Evolutionary conservation across 2,888 invertebrate genomes (phyloP), one percentile per base, ranked within the genome.

Genomic region (Sminthurinus aureus): DNA sequence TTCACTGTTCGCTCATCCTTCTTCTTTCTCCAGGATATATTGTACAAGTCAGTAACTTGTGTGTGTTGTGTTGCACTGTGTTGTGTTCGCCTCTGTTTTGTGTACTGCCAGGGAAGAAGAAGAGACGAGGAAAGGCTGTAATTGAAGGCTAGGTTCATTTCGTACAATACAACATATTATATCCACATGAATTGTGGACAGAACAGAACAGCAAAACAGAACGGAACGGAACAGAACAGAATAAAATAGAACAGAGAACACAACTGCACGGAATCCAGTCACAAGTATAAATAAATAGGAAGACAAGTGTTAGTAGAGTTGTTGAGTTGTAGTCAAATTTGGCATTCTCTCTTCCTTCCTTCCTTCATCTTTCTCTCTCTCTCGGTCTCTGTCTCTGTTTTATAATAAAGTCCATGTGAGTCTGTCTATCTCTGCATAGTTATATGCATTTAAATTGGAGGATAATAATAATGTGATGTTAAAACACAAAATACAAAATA

Each of bases 381-480:
- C n/a, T n/a, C n/a, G n/a, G n/a, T 15, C 24, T n/a, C 69, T 24
- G 73, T 73, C 8, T 24, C 13, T 58, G 9, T 15, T 58, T 58
- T 58, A 58, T 58, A 58, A 0, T 58, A 58, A 58, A 18, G 58
- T 13, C 13, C 58, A 58, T 15, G 58, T 58, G 58, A 58, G 9
- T 38, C 38, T 38, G 6, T 38, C 38, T 38, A 1, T 38, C 38
- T 38, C 3, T 2, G 18, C 73, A 73, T 69, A 69, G 18, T n/a
- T 73, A 15, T 24, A 73, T 75, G 69, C 22, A 51, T 75, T 75
- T 75, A 75, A 73, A 73, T 73, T 73, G 26, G 26, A 73, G 38
- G 38, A 26, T 75, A 76, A 76, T 76, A 76, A 76, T 76, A 22
- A 58, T 18, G 20, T 64, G 58, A 13, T 67, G 38, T 38, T 38